These are phyloP conservation scores for Emys orbicularis DNA, from an alignment of 2,797 vertebrate species.

Conservation along the genomic window DNA sequence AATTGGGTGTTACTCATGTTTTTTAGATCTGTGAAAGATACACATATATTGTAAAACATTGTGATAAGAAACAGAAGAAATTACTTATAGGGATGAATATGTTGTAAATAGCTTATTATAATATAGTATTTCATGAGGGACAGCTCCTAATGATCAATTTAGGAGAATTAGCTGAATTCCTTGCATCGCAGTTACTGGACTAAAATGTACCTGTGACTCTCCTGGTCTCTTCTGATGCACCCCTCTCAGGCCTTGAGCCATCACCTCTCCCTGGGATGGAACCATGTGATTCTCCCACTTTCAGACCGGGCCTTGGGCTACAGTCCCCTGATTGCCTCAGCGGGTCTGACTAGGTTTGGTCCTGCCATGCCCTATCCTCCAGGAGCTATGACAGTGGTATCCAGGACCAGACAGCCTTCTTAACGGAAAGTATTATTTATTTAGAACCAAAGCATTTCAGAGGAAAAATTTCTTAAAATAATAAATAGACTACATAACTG, in stretches of 20 bases:
- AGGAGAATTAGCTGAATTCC: neutral
- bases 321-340: neutral
- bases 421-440: no score
- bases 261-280: neutral
- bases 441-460: no score
- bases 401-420: neutral
- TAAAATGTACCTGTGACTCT: no score
- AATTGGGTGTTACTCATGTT: neutral
- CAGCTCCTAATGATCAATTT: neutral
- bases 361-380: neutral
- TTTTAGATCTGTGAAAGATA: neutral
- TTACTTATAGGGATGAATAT: no score
- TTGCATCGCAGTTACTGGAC: no score
- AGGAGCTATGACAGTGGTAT: neutral
- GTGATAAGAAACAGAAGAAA: no score
- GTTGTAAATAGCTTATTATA: no score
- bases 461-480: no score
- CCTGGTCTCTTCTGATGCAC: no score
- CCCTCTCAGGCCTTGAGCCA: no score
- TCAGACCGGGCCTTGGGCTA: neutral
- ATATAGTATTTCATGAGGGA: neutral
- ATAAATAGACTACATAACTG: no score
- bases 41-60: no score
- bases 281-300: neutral
- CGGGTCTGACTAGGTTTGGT: neutral